Evolutionary conservation across 1,140 invertebrate genomes (phyloP).

Genomic region (Saxidomus purpurata): DNA sequence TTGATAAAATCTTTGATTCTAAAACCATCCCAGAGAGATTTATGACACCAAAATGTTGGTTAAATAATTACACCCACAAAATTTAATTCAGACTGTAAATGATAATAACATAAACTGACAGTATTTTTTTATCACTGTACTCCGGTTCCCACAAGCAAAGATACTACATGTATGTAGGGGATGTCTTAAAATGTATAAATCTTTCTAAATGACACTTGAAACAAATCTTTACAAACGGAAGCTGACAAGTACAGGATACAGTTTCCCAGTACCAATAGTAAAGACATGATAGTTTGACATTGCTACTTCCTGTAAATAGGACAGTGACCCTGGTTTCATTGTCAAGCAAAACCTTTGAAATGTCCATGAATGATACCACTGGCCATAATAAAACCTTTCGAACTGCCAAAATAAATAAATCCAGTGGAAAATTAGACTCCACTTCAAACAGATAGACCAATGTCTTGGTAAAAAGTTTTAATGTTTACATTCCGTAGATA

Average conservation of each 20-base stretch:
- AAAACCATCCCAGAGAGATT: no score
- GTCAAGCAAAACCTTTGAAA: not conserved
- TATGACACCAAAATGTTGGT: no score
- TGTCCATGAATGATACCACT: not conserved
- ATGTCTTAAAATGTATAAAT: conserved; percentile 9
- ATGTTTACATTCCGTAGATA: conserved; percentile 16
- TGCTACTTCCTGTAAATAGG: conserved; percentile 10
- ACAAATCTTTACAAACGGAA: not conserved
- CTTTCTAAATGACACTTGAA: not conserved
- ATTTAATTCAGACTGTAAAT: no score
- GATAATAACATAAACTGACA: no score
- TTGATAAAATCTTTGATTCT: no score
- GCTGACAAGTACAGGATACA: not conserved
- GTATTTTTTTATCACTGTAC: no score
- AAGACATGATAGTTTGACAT: no score
- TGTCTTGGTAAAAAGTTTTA: not conserved
- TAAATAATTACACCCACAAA: no score
- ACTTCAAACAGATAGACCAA: not conserved
- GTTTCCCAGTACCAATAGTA: not conserved
- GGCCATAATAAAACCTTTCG: conserved; percentile 1
- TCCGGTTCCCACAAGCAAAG: no score
- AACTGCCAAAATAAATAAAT: not conserved
- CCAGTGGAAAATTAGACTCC: not conserved
- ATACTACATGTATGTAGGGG: no score
- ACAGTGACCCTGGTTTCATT: conserved; percentile 11